A percentile compares a stretch with the other conserved stretches of the same genome.
Evolutionary conservation across 2,888 invertebrate species (phyloP).

Genomic region (Chymomyza amoena): DNA sequence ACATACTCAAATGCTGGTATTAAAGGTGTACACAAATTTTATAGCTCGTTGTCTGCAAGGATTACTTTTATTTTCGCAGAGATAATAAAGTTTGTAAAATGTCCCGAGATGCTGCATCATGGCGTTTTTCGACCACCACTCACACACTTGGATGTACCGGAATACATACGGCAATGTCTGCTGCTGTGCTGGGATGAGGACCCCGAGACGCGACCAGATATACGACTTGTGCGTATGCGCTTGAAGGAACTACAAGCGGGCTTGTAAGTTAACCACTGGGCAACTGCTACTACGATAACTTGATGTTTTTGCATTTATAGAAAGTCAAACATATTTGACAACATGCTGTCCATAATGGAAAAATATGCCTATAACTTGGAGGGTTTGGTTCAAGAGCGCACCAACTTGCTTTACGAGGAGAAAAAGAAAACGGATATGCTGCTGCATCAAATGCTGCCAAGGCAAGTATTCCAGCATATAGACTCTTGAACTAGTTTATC

Average conservation of each 20-base stretch:
- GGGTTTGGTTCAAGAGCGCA: constrained; percentile 89
- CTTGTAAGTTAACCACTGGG: constrained; percentile 77
- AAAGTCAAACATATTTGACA: constrained; percentile 92
- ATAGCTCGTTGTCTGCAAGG: neutral
- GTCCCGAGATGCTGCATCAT: constrained; percentile 78
- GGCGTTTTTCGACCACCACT: constrained; percentile 84
- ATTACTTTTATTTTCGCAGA: constrained; percentile 76
- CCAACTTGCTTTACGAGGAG: constrained; percentile 88
- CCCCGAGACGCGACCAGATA: constrained; percentile 86
- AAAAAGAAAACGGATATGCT: constrained; percentile 91
- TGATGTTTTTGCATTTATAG: constrained; percentile 75
- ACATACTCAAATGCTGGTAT: constrained; percentile 83
- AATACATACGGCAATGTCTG: constrained; percentile 87
- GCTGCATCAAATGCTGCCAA: constrained; percentile 91
- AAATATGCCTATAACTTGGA: constrained; percentile 93
- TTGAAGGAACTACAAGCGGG: constrained; percentile 90
- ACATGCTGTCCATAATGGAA: constrained; percentile 94
- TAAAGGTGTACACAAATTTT: neutral
- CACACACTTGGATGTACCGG: constrained; percentile 83
- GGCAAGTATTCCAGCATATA: constrained; percentile 79
- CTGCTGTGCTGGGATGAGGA: constrained; percentile 90
- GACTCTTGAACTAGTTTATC: neutral
- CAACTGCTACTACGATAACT: neutral
- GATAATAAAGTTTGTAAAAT: constrained; percentile 82
- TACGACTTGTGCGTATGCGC: constrained; percentile 85